phyloP scores from a whole-genome alignment of 2,113 vertebrate genomes.

The Pholis gunnellus region DNA sequence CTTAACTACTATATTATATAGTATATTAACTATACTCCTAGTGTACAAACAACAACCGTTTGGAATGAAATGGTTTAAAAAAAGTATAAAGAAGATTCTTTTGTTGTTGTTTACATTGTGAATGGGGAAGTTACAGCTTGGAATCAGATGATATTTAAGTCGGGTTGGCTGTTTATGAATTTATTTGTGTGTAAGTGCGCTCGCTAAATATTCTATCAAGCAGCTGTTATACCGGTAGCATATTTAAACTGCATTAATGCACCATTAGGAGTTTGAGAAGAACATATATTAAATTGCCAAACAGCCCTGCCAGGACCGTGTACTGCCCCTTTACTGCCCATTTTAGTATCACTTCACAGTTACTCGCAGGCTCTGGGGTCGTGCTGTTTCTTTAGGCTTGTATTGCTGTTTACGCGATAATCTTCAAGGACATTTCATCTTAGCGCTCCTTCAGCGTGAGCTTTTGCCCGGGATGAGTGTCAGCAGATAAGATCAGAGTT shows the following conservation, averaged over 20 bases:
- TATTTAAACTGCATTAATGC: neutral
- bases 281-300: neutral
- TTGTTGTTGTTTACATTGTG: neutral
- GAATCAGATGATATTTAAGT: neutral
- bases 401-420: neutral
- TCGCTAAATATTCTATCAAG: neutral
- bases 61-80: neutral
- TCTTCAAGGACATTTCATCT: conserved; percentile 6
- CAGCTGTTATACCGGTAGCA: neutral
- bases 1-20: neutral
- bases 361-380: neutral
- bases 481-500: conserved; percentile 42
- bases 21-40: neutral
- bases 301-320: neutral
- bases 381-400: neutral
- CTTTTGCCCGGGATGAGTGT: conserved; percentile 17
- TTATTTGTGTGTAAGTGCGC: neutral
- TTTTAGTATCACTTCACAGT: neutral
- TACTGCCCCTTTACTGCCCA: neutral
- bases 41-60: neutral
- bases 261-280: neutral
- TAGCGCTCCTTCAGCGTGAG: neutral
- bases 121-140: neutral
- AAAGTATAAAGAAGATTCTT: neutral
- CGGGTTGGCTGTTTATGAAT: neutral